Evolutionary conservation across 2,797 vertebrate species (phyloP), one percentile per base, ranked within the genome.

Genomic region (Acanthiza pusilla): DNA sequence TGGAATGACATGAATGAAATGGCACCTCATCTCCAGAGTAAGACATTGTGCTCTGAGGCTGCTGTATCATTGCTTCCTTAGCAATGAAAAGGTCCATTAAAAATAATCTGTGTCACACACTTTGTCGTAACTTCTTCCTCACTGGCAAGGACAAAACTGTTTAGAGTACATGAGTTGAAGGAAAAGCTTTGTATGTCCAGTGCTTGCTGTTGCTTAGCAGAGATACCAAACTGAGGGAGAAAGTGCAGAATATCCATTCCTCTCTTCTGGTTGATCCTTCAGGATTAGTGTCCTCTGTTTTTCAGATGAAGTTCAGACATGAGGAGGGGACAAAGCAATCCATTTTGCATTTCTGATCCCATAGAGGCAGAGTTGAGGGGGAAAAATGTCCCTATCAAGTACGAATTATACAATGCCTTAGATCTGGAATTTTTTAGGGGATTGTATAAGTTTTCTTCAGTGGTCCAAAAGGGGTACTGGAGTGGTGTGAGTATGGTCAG

Each of bases 1-100:
- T 94, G 96, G 95, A 96, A 66, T 97, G 96, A 93, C 93, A 21
- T 25, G 86, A 97, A 82, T 94, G 88, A 96, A 97, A 96, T 97
- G 97, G 94, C 90, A 97, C 95, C 68, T 97, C 91, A 81, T 93
- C 89, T 96, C 68, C 27, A 66, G 91, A 97, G 85, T 87, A 77
- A 92, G 68, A 73, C 76, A 75, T 76, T 84, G 43, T 94, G 43
- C 88, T 95, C 45, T 75, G 94, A 97, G 94, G 93, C 93, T 78
- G 76, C 83, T 90, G 60, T 91, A 84, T 96, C 94, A 96, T 96
- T 97, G 62, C 85, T 96, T 94, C 87, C 89, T 94, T 92, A 94
- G 87, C 88, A 91, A 91, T 94, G 91, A 96, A 97, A 95, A 95
- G 95, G 93, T 89, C 88, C 88, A 95, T 96, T 96, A 85, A 96